A percentile compares a stretch with the other conserved stretches of the same genome.
phyloP scores from a whole-genome alignment of 2,888 invertebrate species.

The Gerris lacustris region DNA sequence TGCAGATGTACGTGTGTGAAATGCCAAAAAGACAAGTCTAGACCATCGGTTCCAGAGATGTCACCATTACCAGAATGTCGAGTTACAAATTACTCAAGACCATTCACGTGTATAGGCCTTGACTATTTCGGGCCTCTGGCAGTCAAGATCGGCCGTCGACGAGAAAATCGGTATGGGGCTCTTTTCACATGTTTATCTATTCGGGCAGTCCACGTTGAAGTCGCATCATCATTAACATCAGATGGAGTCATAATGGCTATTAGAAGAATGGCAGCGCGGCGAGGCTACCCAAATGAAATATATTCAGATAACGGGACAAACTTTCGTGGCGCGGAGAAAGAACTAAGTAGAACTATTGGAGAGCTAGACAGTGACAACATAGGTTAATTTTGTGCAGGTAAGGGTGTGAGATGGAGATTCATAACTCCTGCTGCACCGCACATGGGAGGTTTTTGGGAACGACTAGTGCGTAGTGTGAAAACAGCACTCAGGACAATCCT shows the following conservation, averaged over 20 bases:
- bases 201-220: constrained; percentile 8
- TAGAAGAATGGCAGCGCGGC: constrained; percentile 8
- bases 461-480: constrained; percentile 8
- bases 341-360: neutral
- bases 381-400: neutral
- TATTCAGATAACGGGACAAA: constrained; percentile 13
- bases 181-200: constrained; percentile 12
- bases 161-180: constrained; percentile 8
- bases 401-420: constrained; percentile 6
- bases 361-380: neutral
- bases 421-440: constrained; percentile 2
- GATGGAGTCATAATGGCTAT: constrained; percentile 4
- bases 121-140: constrained; percentile 4
- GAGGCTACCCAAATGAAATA: constrained; percentile 11
- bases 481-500: too few relatives aligned
- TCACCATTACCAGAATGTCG: too few relatives aligned
- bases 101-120: constrained; percentile 2
- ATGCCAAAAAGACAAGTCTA: too few relatives aligned
- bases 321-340: too few relatives aligned
- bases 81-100: too few relatives aligned
- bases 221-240: neutral
- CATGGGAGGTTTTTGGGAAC: constrained; percentile 12
- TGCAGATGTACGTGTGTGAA: too few relatives aligned
- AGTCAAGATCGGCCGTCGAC: constrained; percentile 4
- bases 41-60: too few relatives aligned